These are phyloP conservation scores for Corvus moneduloides DNA, from an alignment of 2,113 vertebrate species.

Conservation along the genomic window DNA sequence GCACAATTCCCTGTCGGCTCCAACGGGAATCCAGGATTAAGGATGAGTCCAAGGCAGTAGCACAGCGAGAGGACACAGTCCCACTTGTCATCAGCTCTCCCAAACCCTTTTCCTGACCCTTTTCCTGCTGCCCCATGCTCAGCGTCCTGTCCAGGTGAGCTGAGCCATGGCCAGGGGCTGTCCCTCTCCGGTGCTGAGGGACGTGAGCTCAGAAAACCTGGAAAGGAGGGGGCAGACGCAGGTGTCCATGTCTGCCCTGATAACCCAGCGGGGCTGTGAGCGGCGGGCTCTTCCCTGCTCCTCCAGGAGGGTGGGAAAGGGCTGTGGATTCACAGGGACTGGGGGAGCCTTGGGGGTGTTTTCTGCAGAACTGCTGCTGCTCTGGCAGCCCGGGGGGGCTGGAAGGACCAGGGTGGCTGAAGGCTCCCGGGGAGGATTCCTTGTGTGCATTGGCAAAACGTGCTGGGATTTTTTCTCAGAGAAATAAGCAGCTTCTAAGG, in stretches of 20 bases:
- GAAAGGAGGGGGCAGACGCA: neutral
- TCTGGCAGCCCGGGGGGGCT: neutral
- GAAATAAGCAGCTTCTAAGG: neutral
- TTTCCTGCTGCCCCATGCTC: neutral
- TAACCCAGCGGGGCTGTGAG: neutral
- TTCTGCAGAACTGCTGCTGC: neutral
- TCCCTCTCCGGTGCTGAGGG: neutral
- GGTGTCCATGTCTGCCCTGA: neutral
- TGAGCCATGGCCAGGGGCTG: neutral
- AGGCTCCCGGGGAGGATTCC: neutral
- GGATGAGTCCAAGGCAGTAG: neutral
- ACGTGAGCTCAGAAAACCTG: neutral
- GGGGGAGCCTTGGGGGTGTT: neutral
- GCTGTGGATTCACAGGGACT: rapidly evolving
- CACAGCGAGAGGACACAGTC: neutral
- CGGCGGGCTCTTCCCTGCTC: rapidly evolving
- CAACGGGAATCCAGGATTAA: neutral
- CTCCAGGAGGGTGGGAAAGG: neutral
- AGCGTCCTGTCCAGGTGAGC: neutral
- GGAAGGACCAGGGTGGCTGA: neutral
- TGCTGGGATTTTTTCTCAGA: neutral
- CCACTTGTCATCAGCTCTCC: neutral
- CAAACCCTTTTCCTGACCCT: neutral
- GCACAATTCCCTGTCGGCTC: neutral
- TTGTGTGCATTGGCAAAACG: neutral